Conservation (phyloP, 1,140 invertebrate genomes). For the Solenopsis fugax region DNA sequence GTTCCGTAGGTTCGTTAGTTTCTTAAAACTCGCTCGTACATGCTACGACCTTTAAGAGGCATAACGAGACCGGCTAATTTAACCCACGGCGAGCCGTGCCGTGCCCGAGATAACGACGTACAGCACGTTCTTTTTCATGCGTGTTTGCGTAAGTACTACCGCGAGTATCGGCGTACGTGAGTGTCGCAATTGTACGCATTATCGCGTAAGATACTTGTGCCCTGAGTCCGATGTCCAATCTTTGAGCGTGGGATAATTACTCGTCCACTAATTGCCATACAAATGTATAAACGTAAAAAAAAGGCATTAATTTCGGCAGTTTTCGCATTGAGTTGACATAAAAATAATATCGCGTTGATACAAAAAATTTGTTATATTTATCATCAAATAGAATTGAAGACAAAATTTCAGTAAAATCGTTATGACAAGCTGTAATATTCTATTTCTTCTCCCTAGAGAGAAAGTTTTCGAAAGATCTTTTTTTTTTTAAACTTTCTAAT, state of each 20-base stretch:
- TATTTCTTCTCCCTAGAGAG: not conserved
- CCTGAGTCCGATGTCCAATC: constrained; percentile 81
- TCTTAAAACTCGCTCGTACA: constrained; percentile 36
- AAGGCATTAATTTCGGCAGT: not conserved
- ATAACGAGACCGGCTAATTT: constrained; percentile 62
- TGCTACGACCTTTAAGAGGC: constrained; percentile 28
- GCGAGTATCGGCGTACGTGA: constrained; percentile 15
- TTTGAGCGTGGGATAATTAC: constrained; percentile 83
- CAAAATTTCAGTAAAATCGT: not conserved
- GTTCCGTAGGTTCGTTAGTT: constrained; percentile 10
- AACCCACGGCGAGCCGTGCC: not conserved
- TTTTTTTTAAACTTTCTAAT: constrained; percentile 1
- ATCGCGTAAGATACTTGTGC: constrained; percentile 79
- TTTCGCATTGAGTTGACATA: not conserved
- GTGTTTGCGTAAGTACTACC: constrained; percentile 42
- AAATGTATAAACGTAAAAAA: not conserved
- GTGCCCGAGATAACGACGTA: constrained; percentile 8
- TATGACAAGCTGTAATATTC: not conserved
- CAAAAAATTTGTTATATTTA: not conserved
- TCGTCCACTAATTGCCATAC: not conserved
- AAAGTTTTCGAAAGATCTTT: not conserved
- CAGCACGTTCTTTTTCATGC: constrained; percentile 57
- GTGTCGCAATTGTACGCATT: constrained; percentile 46
- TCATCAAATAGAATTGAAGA: not conserved
- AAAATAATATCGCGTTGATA: not conserved